Evolutionary conservation across 2,888 invertebrate genomes (phyloP).

Genomic region (Gymnocheta viridis): DNA sequence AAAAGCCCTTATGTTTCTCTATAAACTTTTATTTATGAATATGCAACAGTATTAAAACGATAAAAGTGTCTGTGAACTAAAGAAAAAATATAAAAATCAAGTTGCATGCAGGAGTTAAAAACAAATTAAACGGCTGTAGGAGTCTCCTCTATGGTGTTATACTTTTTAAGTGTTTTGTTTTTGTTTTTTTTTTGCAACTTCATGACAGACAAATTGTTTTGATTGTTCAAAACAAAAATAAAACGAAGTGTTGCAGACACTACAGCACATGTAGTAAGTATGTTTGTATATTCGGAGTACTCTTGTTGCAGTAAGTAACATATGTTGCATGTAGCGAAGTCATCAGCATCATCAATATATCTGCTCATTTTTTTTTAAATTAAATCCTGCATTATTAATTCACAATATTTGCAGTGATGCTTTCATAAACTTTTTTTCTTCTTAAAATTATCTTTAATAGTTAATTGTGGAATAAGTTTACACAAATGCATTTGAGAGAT

Average conservation of each 20-base stretch:
- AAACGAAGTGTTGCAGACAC: constrained; percentile 19
- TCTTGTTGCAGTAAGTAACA: constrained; percentile 44
- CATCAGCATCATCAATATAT: constrained; percentile 33
- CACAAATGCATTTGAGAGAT: neutral
- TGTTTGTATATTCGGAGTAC: neutral
- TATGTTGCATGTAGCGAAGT: constrained; percentile 50
- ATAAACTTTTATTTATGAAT: constrained; percentile 76
- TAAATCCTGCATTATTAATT: constrained; percentile 43
- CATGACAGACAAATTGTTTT: constrained; percentile 57
- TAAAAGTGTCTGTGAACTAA: constrained; percentile 77
- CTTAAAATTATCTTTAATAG: neutral
- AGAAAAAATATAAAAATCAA: neutral
- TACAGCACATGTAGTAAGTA: neutral
- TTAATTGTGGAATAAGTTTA: neutral
- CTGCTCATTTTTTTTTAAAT: neutral
- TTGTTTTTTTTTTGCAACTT: constrained; percentile 28
- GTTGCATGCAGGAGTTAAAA: constrained; percentile 33
- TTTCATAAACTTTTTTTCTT: constrained; percentile 22
- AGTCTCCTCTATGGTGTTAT: constrained; percentile 13
- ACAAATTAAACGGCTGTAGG: constrained; percentile 29
- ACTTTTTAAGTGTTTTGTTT: constrained; percentile 45
- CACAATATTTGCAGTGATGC: constrained; percentile 21
- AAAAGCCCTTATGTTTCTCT: constrained; percentile 47
- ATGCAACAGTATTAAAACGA: constrained; percentile 79
- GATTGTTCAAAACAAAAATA: constrained; percentile 17